Evolutionary conservation across 2,113 vertebrate genomes (phyloP), one percentile per base, ranked within the genome.

Genomic region (Malaclemys terrapin): DNA sequence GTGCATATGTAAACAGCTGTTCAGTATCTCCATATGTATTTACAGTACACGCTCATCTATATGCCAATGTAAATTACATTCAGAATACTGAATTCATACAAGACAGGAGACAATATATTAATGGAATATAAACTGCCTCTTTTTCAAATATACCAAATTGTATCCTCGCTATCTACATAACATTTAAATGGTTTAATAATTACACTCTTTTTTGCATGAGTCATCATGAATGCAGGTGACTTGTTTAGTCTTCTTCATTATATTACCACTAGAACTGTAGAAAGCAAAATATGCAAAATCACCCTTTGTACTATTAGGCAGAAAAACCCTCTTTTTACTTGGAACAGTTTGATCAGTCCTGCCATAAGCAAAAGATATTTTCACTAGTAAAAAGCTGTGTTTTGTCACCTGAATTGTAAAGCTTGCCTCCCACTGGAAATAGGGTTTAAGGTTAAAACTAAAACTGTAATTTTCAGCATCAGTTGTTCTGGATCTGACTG

Each of bases 281-380:
- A 90, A 19, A 47, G 1, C 1, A 69, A 92, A 95, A 35, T 1
- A 80, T 76, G 3, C 83, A 56, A 89, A 84, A 88, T 7, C 54
- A 62, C 9, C 1, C 0, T 90, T 47, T 83, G 9, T 25, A 22
- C 49, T 0, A 29, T 13, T 47, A 50, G 19, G 82, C 45, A 59
- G 76, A 82, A 91, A 38, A 42, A 45, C 5, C 5, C 1, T 90
- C 3, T 3, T 86, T 72, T 82, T 65, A 56, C 12, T 42, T 54
- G 6, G 24, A 90, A n/a, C 20, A 45, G 24, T 29, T 12, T 86
- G 9, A 10, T 53, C 57, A 82, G 22, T 52, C 20, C 89, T 84
- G 24, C 25, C 12, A 25, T 6, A 35, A 85, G 22, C 17, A 89
- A 27, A 83, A 42, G 5, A 6, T 8, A 53, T 53, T 52, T 81